Conservation (phyloP, 1,140 invertebrate genomes). For the Drosophila kohkoa region DNA sequence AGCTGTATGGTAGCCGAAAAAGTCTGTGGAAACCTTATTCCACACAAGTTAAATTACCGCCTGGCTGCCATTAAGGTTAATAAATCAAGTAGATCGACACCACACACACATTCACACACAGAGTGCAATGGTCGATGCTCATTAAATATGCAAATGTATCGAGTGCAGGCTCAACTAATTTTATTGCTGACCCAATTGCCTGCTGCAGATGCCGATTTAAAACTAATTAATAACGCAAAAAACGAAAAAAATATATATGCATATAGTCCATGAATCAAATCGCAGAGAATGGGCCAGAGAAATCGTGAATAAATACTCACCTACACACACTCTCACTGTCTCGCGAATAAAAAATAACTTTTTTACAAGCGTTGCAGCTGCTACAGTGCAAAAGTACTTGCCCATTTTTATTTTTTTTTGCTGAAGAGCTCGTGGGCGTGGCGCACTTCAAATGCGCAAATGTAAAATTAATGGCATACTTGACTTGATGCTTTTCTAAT, state of each 20-base stretch:
- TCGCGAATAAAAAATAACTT: neutral
- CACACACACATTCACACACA: too few species aligned
- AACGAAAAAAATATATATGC: conserved; percentile 4
- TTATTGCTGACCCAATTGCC: conserved; percentile 55
- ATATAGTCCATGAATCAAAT: neutral
- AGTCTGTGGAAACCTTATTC: conserved; percentile 1
- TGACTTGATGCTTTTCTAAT: conserved; percentile 69
- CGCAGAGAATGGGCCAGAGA: neutral
- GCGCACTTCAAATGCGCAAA: conserved; percentile 70
- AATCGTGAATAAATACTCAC: neutral
- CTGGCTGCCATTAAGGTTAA: conserved; percentile 32
- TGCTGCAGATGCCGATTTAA: conserved; percentile 28
- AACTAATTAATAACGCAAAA: conserved; percentile 56
- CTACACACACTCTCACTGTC: too few species aligned
- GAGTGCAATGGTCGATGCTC: conserved; percentile 19
- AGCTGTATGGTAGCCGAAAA: conserved; percentile 32
- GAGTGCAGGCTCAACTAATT: conserved; percentile 42
- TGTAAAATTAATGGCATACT: conserved; percentile 75
- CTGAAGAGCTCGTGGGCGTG: conserved; percentile 44
- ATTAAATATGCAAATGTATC: conserved; percentile 57
- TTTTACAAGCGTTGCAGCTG: conserved; percentile 18
- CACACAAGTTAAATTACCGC: conserved; percentile 28
- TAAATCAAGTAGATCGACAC: conserved; percentile 48
- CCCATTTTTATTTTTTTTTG: conserved; percentile 52
- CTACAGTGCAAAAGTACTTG: conserved; percentile 28